Evolutionary conservation across 2,113 vertebrate species (phyloP).

Genomic region (Mormyrus lacerda): DNA sequence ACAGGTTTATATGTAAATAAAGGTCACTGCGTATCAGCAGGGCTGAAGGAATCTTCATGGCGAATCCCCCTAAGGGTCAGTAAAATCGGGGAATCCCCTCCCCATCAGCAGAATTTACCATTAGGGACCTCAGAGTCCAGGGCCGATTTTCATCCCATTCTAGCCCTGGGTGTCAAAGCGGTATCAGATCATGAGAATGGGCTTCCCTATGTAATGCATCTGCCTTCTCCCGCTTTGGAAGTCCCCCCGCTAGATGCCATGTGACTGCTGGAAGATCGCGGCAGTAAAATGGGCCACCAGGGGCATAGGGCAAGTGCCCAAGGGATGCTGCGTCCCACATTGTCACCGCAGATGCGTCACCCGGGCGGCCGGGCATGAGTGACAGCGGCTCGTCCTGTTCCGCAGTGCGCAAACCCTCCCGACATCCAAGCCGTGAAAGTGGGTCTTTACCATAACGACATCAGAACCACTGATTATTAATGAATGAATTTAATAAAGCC

Average conservation of each 20-base stretch:
- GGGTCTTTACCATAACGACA: neutral
- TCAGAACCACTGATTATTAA: neutral
- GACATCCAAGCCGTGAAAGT: neutral
- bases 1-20: conserved; percentile 25
- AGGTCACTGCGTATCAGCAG: conserved; percentile 25
- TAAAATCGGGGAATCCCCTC: neutral
- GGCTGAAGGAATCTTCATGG: neutral
- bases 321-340: neutral
- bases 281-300: neutral
- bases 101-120: neutral
- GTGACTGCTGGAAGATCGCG: neutral
- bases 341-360: neutral
- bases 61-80: neutral
- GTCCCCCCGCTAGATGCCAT: neutral
- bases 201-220: neutral
- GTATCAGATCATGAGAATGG: neutral
- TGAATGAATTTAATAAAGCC: neutral
- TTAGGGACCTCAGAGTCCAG: neutral
- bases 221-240: neutral
- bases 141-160: neutral
- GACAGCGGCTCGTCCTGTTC: neutral
- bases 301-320: neutral
- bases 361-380: neutral
- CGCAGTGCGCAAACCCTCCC: neutral
- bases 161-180: neutral